Evolutionary conservation across 2,113 vertebrate species (phyloP).

Genomic region (Tamias sibiricus): DNA sequence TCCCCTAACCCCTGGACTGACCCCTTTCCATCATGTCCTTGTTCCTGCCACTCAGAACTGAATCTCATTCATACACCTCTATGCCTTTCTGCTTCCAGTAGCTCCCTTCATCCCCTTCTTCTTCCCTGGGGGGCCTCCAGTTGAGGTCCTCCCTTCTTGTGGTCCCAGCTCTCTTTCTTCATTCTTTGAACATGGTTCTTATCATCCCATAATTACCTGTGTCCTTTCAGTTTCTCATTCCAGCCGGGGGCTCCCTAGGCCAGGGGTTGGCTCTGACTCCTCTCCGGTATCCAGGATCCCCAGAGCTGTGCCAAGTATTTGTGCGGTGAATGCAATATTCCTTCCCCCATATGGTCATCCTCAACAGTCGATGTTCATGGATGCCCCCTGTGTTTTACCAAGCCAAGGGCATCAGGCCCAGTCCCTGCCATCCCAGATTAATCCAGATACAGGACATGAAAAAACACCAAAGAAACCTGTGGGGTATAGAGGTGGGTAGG

Average conservation of each 20-base stretch:
- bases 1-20: rapidly evolving
- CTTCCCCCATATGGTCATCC: neutral
- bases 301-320: neutral
- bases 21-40: neutral
- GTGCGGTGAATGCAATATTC: neutral
- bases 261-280: neutral
- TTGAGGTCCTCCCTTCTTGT: neutral
- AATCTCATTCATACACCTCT: neutral
- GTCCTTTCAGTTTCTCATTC: neutral
- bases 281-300: neutral
- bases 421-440: neutral
- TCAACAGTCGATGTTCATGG: neutral
- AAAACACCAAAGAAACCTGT: neutral
- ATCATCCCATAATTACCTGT: neutral
- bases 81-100: neutral
- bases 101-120: neutral
- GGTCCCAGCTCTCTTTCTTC: neutral
- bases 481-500: no score
- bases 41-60: neutral
- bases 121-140: neutral
- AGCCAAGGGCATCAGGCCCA: neutral
- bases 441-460: neutral
- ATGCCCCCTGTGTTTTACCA: neutral
- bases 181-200: neutral
- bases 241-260: neutral